These are phyloP conservation scores for Cryptus viduatorius DNA, from an alignment of 2,888 invertebrate species.

Conservation along the genomic window DNA sequence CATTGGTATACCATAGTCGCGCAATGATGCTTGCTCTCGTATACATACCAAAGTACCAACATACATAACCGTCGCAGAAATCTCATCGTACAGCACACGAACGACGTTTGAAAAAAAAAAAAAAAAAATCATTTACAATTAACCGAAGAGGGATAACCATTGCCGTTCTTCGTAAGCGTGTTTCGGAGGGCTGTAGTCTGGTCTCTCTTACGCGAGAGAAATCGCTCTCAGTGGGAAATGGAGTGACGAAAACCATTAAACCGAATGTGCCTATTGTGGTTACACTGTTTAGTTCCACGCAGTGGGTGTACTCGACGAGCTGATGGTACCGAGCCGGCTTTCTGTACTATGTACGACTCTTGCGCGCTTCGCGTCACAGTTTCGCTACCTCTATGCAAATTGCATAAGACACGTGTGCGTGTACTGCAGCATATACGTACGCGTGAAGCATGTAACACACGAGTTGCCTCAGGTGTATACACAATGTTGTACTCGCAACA, in stretches of 20 bases:
- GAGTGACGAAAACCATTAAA: slow-evolving; percentile 57
- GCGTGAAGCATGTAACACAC: not conserved
- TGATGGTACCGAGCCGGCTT: not conserved
- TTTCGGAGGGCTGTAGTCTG: not conserved
- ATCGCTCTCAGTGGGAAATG: slow-evolving; percentile 32
- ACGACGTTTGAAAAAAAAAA: not conserved
- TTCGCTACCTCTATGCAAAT: slow-evolving; percentile 25
- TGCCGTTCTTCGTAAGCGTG: slow-evolving; percentile 6
- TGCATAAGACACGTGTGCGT: not conserved
- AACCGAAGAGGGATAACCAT: not conserved
- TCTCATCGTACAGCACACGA: not conserved
- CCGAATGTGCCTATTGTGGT: slow-evolving; percentile 53
- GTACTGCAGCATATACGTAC: not conserved
- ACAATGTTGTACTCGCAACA: slow-evolving; percentile 24
- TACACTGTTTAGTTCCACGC: slow-evolving; percentile 47
- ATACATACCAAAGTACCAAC: not conserved
- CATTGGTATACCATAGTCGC: not conserved
- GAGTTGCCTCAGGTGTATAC: slow-evolving; percentile 22
- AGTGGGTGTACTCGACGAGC: slow-evolving; percentile 7
- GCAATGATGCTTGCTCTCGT: slow-evolving; percentile 1
- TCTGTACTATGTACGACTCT: slow-evolving; percentile 20
- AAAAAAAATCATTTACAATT: not conserved
- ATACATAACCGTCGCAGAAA: not conserved
- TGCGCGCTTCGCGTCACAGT: slow-evolving; percentile 34
- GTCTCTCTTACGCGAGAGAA: slow-evolving; percentile 7